Conservation (phyloP, 1,140 invertebrate species). For the Drosophila lini region DNA sequence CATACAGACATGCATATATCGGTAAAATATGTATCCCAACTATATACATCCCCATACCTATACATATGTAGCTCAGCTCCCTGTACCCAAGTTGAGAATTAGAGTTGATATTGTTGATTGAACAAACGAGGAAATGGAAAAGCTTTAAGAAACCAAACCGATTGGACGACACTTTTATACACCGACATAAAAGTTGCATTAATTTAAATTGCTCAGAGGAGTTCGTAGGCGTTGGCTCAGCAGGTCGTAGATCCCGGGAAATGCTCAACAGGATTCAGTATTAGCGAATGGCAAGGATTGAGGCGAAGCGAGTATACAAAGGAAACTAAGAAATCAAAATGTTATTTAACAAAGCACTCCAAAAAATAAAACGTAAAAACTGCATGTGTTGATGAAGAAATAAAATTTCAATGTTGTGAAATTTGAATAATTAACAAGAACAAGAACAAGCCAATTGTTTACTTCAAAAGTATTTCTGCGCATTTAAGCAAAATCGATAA, state of each 20-base stretch:
- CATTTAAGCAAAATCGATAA: slow-evolving; percentile 74
- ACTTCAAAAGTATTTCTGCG: slow-evolving; percentile 81
- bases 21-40: slow-evolving; percentile 43
- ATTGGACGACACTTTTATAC: slow-evolving; percentile 65
- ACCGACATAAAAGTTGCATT: slow-evolving; percentile 33
- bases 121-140: slow-evolving; percentile 74
- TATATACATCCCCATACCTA: slow-evolving; percentile 43
- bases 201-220: slow-evolving; percentile 34
- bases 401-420: slow-evolving; percentile 65
- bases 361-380: slow-evolving; percentile 50
- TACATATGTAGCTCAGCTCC: slow-evolving; percentile 40
- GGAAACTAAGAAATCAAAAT: slow-evolving; percentile 51
- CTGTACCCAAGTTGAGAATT: slow-evolving; percentile 49
- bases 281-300: slow-evolving; percentile 19
- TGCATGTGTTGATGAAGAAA: slow-evolving; percentile 54
- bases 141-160: slow-evolving; percentile 77
- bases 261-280: slow-evolving; percentile 49
- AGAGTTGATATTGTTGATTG: slow-evolving; percentile 59
- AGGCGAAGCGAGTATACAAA: slow-evolving; percentile 35
- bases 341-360: slow-evolving; percentile 52
- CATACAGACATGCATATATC: slow-evolving; percentile 54
- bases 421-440: slow-evolving; percentile 40
- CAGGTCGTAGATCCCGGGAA: slow-evolving; percentile 9
- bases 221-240: slow-evolving; percentile 51
- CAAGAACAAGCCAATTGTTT: slow-evolving; percentile 65